These are phyloP conservation scores for Orthonychiurus folsomi DNA, from an alignment of 2,888 invertebrate species.

Conservation along the genomic window DNA sequence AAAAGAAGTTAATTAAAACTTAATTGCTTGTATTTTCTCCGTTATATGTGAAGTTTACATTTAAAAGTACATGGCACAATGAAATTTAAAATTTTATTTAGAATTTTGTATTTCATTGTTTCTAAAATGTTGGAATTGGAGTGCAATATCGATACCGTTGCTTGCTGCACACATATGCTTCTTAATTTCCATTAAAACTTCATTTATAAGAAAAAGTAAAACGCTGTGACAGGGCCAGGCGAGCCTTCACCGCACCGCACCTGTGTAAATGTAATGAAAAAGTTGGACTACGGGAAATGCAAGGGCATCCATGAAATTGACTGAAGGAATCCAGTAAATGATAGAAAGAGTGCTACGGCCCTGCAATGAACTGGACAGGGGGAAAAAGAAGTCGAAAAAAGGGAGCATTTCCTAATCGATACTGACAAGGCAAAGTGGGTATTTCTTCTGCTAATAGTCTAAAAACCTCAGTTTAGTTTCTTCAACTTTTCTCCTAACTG, in stretches of 20 bases:
- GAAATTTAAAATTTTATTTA: too few species aligned
- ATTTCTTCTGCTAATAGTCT: slow-evolving; percentile 5
- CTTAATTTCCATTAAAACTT: too few species aligned
- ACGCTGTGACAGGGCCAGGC: too few species aligned
- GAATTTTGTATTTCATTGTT: too few species aligned
- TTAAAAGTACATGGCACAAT: too few species aligned
- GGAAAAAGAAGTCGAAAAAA: slow-evolving; percentile 8
- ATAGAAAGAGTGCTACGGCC: not conserved
- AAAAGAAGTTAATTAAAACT: slow-evolving; percentile 11
- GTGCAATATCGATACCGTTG: too few species aligned
- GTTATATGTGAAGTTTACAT: not conserved
- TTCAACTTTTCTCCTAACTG: slow-evolving; percentile 7
- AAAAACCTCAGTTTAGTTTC: slow-evolving; percentile 1
- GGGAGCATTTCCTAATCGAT: slow-evolving; percentile 18
- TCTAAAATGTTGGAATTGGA: too few species aligned
- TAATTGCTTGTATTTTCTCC: not conserved
- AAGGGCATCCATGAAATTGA: not conserved
- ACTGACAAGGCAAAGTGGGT: slow-evolving; percentile 19
- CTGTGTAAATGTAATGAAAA: too few species aligned
- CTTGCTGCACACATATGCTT: too few species aligned
- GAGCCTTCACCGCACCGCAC: too few species aligned
- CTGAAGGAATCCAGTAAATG: not conserved
- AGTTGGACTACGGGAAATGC: not conserved
- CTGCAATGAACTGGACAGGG: not conserved
- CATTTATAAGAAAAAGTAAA: too few species aligned